A percentile compares a stretch with the other conserved stretches of the same genome.
Evolutionary conservation across 2,113 vertebrate species (phyloP).

Genomic region (Leptodactylus fuscus): DNA sequence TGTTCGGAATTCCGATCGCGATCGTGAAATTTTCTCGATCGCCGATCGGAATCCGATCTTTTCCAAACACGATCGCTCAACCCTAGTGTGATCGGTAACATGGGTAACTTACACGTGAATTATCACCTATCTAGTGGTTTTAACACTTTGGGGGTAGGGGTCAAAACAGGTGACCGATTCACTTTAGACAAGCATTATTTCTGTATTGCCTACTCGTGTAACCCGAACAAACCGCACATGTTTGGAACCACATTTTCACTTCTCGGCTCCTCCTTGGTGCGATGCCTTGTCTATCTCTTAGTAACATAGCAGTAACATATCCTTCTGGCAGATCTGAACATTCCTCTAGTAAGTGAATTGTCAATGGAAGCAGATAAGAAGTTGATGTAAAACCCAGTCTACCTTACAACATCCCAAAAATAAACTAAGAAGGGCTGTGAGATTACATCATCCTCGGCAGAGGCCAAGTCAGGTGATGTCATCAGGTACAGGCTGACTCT

Average conservation of each 20-base stretch:
- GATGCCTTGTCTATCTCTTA: not conserved
- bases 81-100: too few relatives aligned
- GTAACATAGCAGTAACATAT: not conserved
- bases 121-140: too few relatives aligned
- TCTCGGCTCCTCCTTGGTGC: not conserved
- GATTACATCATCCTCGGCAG: not conserved
- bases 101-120: too few relatives aligned
- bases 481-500: not conserved
- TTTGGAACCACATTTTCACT: not conserved
- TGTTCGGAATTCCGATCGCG: too few relatives aligned
- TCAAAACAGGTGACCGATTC: too few relatives aligned
- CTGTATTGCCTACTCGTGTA: too few relatives aligned
- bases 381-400: conserved; percentile 4
- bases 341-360: not conserved
- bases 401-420: not conserved
- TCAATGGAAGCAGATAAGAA: not conserved
- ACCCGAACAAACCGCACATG: too few relatives aligned
- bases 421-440: not conserved
- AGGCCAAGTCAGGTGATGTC: not conserved
- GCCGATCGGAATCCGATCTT: too few relatives aligned
- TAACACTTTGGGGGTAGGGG: too few relatives aligned
- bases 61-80: too few relatives aligned
- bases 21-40: too few relatives aligned
- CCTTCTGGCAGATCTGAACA: not conserved
- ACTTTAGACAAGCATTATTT: too few relatives aligned